Evolutionary conservation across 2,797 vertebrate species (phyloP), one percentile per base, ranked within the genome.

Genomic region (Pseudocheirus occidentalis): DNA sequence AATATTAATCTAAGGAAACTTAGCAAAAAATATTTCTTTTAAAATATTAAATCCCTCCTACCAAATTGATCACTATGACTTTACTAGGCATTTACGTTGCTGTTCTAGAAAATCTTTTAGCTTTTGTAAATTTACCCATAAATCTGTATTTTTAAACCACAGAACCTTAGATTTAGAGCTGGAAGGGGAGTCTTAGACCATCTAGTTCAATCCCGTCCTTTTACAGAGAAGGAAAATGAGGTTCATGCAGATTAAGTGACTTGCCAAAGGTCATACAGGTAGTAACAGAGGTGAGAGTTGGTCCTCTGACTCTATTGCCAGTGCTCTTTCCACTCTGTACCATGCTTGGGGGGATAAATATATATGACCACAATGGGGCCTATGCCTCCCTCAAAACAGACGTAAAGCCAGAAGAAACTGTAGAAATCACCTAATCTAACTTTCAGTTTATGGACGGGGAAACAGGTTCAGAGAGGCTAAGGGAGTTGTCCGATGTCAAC

Each of bases 1-100:
- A 89, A 12, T 66, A 93, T 58, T 93, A 95, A 95, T 91, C 73
- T 81, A 81, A 81, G 73, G 40, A 81, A 81, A 81, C 18, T 24
- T 81, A 40, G 40, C 73, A n/a, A 81, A 81, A 73, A 81, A 81
- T 81, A 81, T 81, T 81, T 40, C n/a, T 40, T 81, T 40, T 16
- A 40, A 18, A 81, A 24, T 46, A 7, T 81, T 81, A 24, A 46
- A 81, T 81, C 46, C 40, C 21, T 46, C 21, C 21, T 46, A 81
- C 2, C n/a, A 81, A 81, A 81, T 9, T 81, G n/a, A 81, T 11
- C 40, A 24, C 21, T 46, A 9, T 66, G 21, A 81, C 2, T 81
- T 2, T 81, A 81, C 18, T 66, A 66, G 18, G 73, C 40, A 46
- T 81, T 46, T 81, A 46, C 7, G 46, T 11, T 27, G 9, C 73